Percentiles rank a stretch among this genome's conserved stretches.
These are phyloP conservation scores for Oxygymnocypris stewartii DNA, from an alignment of 2,113 vertebrate genomes.

Conservation along the genomic window DNA sequence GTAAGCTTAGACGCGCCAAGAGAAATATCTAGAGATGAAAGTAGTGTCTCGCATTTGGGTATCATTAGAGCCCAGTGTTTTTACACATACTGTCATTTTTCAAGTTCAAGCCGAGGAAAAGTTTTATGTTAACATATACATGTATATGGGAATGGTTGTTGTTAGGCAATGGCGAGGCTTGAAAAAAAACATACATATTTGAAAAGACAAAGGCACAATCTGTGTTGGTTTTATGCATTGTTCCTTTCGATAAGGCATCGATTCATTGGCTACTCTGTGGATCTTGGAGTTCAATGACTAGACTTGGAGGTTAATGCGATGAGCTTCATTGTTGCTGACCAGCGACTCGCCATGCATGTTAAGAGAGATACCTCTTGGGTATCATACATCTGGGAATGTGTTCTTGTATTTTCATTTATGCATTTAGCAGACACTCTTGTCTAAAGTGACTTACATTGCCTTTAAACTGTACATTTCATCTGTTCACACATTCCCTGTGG, in stretches of 20 bases:
- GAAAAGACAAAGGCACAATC: not conserved
- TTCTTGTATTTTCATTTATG: slow-evolving; percentile 26
- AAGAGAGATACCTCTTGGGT: slow-evolving; percentile 32
- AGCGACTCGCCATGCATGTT: slow-evolving; percentile 22
- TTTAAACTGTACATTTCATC: not conserved
- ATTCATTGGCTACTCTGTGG: slow-evolving; percentile 30
- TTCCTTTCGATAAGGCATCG: slow-evolving; percentile 35
- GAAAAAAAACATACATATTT: not conserved
- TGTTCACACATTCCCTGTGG: not conserved
- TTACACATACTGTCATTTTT: not conserved
- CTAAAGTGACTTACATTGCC: not conserved
- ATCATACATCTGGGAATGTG: slow-evolving; percentile 18
- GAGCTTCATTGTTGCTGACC: slow-evolving; percentile 41
- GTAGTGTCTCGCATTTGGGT: slow-evolving; percentile 7
- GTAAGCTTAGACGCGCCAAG: not conserved
- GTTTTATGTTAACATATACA: not conserved
- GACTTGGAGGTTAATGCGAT: slow-evolving; percentile 44
- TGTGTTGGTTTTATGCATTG: slow-evolving; percentile 21
- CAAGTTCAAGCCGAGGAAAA: slow-evolving; percentile 27
- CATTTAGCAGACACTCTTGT: not conserved
- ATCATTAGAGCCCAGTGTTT: slow-evolving; percentile 6
- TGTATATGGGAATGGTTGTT: not conserved
- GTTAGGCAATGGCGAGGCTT: not conserved
- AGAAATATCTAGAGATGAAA: slow-evolving; percentile 41
- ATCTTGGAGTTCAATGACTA: slow-evolving; percentile 36